These are phyloP conservation scores for Protophormia terraenovae DNA, from an alignment of 2,888 invertebrate species.

Conservation along the genomic window DNA sequence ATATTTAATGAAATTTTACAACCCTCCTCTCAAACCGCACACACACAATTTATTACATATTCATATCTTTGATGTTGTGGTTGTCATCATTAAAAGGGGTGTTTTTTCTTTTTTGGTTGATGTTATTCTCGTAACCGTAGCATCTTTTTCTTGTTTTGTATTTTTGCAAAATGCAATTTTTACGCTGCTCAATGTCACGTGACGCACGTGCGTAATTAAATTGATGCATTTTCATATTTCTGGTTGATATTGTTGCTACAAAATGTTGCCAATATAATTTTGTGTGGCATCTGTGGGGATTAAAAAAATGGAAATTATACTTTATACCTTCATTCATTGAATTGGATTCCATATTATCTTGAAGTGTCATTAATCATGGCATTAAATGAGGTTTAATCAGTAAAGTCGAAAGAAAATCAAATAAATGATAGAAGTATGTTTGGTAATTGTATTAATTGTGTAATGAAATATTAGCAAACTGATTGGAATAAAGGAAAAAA, in stretches of 20 bases:
- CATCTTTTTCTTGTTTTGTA: neutral
- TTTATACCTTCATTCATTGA: conserved; percentile 5
- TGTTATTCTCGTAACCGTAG: too few species aligned
- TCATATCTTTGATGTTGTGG: conserved; percentile 36
- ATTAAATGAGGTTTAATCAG: conserved; percentile 48
- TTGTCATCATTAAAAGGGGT: conserved; percentile 58
- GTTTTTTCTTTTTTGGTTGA: conserved; percentile 31
- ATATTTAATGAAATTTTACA: conserved; percentile 79
- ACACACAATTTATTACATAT: conserved; percentile 15
- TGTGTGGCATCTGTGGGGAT: conserved; percentile 59
- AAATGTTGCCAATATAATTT: conserved; percentile 53
- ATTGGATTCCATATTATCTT: conserved; percentile 51
- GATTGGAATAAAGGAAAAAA: too few species aligned
- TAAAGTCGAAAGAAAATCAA: neutral
- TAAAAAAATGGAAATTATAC: conserved; percentile 15
- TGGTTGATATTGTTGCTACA: conserved; percentile 44
- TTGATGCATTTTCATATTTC: conserved; percentile 72
- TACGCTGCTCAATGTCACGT: conserved; percentile 71
- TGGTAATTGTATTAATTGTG: too few species aligned
- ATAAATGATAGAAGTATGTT: neutral
- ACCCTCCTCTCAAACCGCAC: conserved; percentile 22
- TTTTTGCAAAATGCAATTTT: conserved; percentile 68
- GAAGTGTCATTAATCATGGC: conserved; percentile 61
- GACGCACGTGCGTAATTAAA: conserved; percentile 78
- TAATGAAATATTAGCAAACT: too few species aligned